Evolutionary conservation across 2,113 vertebrate genomes (phyloP).

Genomic region (Rhabdomys dilectus): DNA sequence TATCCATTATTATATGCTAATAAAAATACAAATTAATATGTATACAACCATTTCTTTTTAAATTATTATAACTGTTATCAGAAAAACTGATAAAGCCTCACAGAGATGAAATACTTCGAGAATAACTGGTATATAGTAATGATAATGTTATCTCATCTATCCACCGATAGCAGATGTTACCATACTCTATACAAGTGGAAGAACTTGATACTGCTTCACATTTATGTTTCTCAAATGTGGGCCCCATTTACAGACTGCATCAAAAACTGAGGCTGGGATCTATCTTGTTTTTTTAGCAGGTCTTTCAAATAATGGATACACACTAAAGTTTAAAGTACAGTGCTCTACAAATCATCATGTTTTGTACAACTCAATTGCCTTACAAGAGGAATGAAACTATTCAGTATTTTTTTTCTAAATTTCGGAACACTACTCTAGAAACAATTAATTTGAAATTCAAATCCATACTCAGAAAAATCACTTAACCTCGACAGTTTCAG

Average conservation of each 20-base stretch:
- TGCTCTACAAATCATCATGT: conserved; percentile 54
- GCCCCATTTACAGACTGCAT: conserved; percentile 8
- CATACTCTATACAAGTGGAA: conserved; percentile 30
- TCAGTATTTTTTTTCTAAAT: conserved; percentile 9
- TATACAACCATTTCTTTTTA: conserved; percentile 44
- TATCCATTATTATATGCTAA: neutral
- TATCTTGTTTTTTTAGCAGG: conserved; percentile 21
- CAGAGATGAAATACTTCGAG: conserved; percentile 57
- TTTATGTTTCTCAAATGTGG: conserved; percentile 38
- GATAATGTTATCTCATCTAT: conserved; percentile 20
- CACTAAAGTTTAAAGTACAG: conserved; percentile 39
- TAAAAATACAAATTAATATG: conserved; percentile 9
- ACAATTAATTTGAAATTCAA: conserved; percentile 61
- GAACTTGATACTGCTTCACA: conserved; percentile 32
- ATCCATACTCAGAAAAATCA: conserved; percentile 68
- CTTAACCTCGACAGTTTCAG: conserved; percentile 44
- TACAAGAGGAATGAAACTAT: neutral
- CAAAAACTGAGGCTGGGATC: conserved; percentile 34
- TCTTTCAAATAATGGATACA: conserved; percentile 46
- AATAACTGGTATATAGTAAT: conserved; percentile 15
- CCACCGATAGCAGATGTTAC: conserved; percentile 56
- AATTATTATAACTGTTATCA: conserved; percentile 27
- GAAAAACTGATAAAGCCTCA: conserved; percentile 29
- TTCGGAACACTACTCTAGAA: conserved; percentile 40
- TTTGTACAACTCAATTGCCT: conserved; percentile 13